Evolutionary conservation across 2,113 vertebrate genomes (phyloP).

Genomic region (Spermophilus dauricus): DNA sequence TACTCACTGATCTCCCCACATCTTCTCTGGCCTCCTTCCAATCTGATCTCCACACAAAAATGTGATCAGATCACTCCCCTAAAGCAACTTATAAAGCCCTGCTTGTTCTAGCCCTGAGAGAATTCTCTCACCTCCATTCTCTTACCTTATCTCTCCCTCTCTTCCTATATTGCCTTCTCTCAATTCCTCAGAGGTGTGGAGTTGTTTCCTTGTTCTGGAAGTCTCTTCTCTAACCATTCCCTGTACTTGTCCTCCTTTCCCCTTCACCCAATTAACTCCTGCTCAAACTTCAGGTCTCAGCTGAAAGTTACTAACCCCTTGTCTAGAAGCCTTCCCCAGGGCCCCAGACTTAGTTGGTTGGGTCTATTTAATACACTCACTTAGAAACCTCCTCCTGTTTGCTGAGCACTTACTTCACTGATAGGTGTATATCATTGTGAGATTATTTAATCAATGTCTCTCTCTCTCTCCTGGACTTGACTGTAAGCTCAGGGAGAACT

Average conservation of each 20-base stretch:
- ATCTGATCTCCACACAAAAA: not conserved
- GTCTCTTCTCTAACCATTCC: not conserved
- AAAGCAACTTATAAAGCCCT: not conserved
- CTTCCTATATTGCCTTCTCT: not conserved
- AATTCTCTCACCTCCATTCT: not conserved
- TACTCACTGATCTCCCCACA: not conserved
- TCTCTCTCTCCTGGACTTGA: not conserved
- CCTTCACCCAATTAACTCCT: not conserved
- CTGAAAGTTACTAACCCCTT: not conserved
- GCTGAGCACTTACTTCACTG: not conserved
- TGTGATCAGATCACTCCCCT: not conserved
- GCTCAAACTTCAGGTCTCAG: not conserved
- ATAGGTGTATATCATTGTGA: not conserved
- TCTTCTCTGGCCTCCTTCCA: not conserved
- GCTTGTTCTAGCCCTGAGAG: not conserved
- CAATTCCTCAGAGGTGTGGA: not conserved
- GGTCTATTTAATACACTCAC: not conserved
- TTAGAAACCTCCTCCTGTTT: conserved; percentile 7
- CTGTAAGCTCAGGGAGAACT: not conserved
- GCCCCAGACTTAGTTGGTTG: not conserved
- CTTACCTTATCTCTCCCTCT: not conserved
- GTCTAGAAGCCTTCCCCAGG: not conserved
- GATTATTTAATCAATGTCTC: not conserved
- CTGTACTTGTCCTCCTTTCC: not conserved
- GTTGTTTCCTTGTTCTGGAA: not conserved